Evolutionary conservation across 2,888 invertebrate genomes (phyloP).

Genomic region (Podabrus alpinus): DNA sequence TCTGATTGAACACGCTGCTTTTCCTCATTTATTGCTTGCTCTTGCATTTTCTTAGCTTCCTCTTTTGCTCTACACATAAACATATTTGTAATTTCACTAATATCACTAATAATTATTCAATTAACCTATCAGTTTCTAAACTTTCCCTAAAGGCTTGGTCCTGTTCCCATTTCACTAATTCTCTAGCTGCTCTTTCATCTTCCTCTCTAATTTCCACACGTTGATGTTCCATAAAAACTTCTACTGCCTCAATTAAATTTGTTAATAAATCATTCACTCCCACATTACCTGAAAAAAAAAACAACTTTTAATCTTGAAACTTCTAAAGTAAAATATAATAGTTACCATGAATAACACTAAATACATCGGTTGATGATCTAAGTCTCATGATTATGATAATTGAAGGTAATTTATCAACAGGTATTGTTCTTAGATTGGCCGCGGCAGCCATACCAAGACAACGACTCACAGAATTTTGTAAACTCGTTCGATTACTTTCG

Average conservation of each 20-base stretch:
- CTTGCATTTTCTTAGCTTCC: conserved; percentile 79
- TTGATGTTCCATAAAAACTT: conserved; percentile 80
- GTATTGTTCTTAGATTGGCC: conserved; percentile 82
- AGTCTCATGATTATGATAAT: conserved; percentile 87
- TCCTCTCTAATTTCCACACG: conserved; percentile 80
- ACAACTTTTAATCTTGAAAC: background rate
- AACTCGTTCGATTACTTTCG: conserved; percentile 80
- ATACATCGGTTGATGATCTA: conserved; percentile 86
- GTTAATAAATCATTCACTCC: conserved; percentile 88
- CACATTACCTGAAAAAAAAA: conserved; percentile 67
- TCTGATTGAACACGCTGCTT: conserved; percentile 76
- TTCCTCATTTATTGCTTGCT: conserved; percentile 72
- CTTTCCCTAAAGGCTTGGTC: conserved; percentile 92
- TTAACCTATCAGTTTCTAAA: conserved; percentile 79
- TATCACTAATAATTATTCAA: background rate
- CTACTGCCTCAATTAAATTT: conserved; percentile 83
- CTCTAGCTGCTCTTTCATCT: conserved; percentile 85
- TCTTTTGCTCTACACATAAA: conserved; percentile 74
- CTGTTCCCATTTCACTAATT: conserved; percentile 89
- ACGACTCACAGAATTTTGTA: conserved; percentile 74
- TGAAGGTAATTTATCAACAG: conserved; percentile 85
- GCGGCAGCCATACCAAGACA: conserved; percentile 83
- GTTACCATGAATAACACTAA: conserved; percentile 85
- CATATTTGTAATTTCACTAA: background rate
- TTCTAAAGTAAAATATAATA: conserved; percentile 3